Base-by-base conservation (phyloP, 2,113 vertebrate genomes). In the Callipepla californica region DNA sequence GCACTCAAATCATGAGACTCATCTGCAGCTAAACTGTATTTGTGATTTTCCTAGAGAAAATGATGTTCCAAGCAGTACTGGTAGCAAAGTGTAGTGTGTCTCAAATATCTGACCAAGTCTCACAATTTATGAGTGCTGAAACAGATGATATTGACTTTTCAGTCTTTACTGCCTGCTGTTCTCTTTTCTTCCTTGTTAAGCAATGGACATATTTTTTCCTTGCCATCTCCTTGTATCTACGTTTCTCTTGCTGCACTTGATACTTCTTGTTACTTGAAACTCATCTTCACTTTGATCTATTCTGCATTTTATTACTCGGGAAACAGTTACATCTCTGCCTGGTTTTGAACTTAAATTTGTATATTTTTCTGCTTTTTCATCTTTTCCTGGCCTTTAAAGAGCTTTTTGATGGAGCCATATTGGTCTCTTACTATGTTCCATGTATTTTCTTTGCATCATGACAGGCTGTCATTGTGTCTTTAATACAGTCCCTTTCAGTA, bases 401-500 rank as follows among this genome's bases (percentile, higher is more conserved):
- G 34, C 47, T 94, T 92, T 69, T 66, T 88, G 57, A 75, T 80
- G 47, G 72, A 95, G 8, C 61, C 30, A 58, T 88, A 26, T 92
- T 86, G 57, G 42, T 72, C 34, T 86, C 58, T 86, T 84, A 57
- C 51, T 92, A 34, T 72, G 34, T 13, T 95, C 44, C 17, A 14
- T 66, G 17, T 65, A 10, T 78, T 95, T 86, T 66, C 81, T 85
- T 68, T 84, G 59, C 77, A 90, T 78, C 26, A 51, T 1, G 47
- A 75, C 34, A 47, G 13, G 81, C n/a, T 93, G 57, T 38, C 34
- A 81, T 72, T 90, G 42, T 92, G 45, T 80, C 80, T 95, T 86
- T 88, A 88, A 61, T 92, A 61, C 17, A 84, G 73, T 79, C 47
- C 20, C 28, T 93, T 92, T 80, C 83, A 75, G 73, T 72, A 80